Evolutionary conservation across 2,888 invertebrate genomes (phyloP).

Genomic region (Tinea semifulvella): DNA sequence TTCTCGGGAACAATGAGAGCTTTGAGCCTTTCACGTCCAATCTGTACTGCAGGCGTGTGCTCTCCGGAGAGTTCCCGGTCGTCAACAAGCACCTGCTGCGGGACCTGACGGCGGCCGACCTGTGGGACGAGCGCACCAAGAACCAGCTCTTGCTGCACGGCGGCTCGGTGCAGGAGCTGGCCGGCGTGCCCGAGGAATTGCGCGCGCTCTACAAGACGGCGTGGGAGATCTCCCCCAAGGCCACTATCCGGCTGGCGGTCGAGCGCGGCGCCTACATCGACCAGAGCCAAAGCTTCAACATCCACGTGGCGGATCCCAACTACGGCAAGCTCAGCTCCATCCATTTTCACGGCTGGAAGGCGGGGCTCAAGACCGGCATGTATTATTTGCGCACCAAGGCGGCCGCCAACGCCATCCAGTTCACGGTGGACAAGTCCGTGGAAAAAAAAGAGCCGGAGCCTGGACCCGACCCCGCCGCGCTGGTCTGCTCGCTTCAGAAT

Average conservation of each 20-base stretch:
- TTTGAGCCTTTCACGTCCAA: constrained; percentile 99
- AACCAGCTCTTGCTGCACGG: constrained; percentile 89
- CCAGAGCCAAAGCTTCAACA: constrained; percentile 97
- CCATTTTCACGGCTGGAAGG: constrained; percentile 98
- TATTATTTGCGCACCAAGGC: constrained; percentile 97
- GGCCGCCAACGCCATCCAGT: constrained; percentile 95
- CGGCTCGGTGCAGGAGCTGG: constrained; percentile 93
- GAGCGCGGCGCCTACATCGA: constrained; percentile 98
- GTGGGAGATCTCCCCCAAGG: constrained; percentile 96
- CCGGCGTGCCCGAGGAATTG: constrained; percentile 83
- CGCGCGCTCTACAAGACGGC: constrained; percentile 94
- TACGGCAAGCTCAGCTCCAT: constrained; percentile 95
- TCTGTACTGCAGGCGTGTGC: constrained; percentile 91
- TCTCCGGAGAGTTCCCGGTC: constrained; percentile 95
- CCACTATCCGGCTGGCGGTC: constrained; percentile 94
- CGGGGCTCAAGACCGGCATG: constrained; percentile 98
- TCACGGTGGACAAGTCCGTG: constrained; percentile 90
- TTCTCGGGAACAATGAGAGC: constrained; percentile 98
- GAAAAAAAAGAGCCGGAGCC: constrained; percentile 33
- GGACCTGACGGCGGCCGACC: constrained; percentile 88
- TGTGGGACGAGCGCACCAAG: constrained; percentile 97
- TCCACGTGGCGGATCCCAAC: constrained; percentile 95
- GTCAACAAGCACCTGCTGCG: constrained; percentile 96
- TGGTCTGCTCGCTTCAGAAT: constrained; percentile 88
- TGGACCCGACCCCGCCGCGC: constrained; percentile 70